Base-by-base conservation (phyloP, 1,140 invertebrate species). In the Grapholita molesta region DNA sequence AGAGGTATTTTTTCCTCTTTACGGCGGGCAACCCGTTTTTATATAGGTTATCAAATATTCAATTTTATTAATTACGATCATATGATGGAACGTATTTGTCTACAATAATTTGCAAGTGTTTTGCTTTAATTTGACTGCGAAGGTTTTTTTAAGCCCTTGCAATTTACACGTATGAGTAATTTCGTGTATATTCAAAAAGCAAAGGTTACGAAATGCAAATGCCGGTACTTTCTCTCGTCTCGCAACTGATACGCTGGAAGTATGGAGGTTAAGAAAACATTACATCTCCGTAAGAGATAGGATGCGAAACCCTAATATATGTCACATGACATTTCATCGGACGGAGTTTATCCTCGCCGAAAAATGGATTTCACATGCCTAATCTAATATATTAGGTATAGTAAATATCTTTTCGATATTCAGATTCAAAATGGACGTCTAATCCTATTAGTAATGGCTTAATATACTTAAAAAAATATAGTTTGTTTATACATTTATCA, bases 201-300 rank as follows among this genome's bases (percentile, higher is more conserved):
- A 69, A 73, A 68, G 69, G 71, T 89, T 84, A 88, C 80, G 83
- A 85, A 84, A 86, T 84, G 71, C 69, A 72, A 73, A 71, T 77
- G 73, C 71, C 70, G 66, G 76, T 86, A 86, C 87, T 89, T 89
- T 88, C 86, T 85, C 85, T 86, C 71, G 70, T 78, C 76, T 82
- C 77, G 78, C 80, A 78, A 80, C 72, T 82, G 76, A 83, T 78
- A 70, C 70, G 78, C 71, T 68, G 66, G 74, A 66, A 80, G 75
- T 80, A 87, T 84, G 81, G 85, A 89, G 88, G 83, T 89, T 90
- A 90, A 84, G 81, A 90, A 78, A 90, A 90, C 84, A 90, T 83
- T 78, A 75, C 74, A 64, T 80, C 78, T 82, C 80, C 70, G 70
- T 65, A 67, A 67, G 70, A 77, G 72, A 72, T 73, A 71, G 73